Evolutionary conservation across 2,888 invertebrate species (phyloP).

Genomic region (Phyllotreta striolata): DNA sequence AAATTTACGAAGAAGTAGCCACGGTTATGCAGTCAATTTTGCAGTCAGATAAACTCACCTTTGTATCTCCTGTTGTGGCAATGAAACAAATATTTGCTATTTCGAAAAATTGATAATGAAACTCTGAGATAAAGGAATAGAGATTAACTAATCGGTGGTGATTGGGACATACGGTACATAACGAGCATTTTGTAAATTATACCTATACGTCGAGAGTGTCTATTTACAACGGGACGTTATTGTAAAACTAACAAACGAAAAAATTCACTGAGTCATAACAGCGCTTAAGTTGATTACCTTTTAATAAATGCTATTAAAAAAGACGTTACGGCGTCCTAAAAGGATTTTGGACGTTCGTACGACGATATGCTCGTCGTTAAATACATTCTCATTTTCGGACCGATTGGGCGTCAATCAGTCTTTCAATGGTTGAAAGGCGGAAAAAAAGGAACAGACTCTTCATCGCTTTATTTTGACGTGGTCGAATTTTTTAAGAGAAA

Average conservation of each 20-base stretch:
- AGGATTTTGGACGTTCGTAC: conserved; percentile 17
- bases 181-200: not conserved
- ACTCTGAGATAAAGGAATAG: too few species aligned
- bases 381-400: conserved; percentile 30
- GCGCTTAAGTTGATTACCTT: conserved; percentile 40
- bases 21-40: conserved; percentile 1
- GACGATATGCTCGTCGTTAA: conserved; percentile 27
- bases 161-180: not conserved
- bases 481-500: conserved; percentile 3
- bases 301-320: conserved; percentile 40
- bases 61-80: too few species aligned
- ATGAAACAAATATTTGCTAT: too few species aligned
- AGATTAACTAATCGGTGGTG: too few species aligned
- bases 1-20: conserved; percentile 5
- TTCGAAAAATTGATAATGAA: too few species aligned
- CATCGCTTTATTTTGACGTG: not conserved
- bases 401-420: conserved; percentile 29
- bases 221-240: conserved; percentile 7
- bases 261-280: conserved; percentile 41
- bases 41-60: too few species aligned
- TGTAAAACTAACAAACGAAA: conserved; percentile 28
- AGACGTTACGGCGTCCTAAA: conserved; percentile 37
- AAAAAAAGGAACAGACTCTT: not conserved
- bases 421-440: conserved; percentile 1
- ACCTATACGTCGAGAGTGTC: not conserved